A percentile compares a stretch with the other conserved stretches of the same genome.
phyloP scores from a whole-genome alignment of 2,113 vertebrate species.

The Laticauda colubrina region DNA sequence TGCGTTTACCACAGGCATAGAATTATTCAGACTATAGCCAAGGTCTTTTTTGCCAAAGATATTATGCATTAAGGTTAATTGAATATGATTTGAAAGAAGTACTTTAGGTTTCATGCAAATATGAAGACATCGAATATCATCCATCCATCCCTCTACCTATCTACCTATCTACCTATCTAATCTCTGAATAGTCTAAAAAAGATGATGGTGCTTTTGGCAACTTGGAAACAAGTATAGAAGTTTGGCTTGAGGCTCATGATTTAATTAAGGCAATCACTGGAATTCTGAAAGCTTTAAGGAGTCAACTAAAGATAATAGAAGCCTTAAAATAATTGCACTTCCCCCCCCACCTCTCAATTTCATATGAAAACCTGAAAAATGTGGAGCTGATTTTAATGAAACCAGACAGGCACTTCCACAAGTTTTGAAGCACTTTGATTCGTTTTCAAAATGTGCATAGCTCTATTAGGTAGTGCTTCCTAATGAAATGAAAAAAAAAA shows the following conservation, averaged over 20 bases:
- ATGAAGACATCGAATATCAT: background rate
- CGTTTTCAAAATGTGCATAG: background rate
- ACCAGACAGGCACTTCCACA: background rate
- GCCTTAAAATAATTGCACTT: background rate
- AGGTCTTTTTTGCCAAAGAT: constrained; percentile 6
- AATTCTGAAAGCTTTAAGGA: background rate
- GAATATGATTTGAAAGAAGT: background rate
- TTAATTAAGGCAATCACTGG: no score
- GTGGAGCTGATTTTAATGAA: background rate
- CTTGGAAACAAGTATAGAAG: no score
- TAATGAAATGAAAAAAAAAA: background rate
- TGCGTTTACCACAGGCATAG: background rate
- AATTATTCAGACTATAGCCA: background rate
- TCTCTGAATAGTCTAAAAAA: background rate
- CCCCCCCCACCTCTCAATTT: background rate
- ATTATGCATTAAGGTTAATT: background rate
- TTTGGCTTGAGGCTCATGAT: no score
- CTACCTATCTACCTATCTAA: background rate
- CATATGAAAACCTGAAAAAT: background rate
- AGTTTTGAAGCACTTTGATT: background rate
- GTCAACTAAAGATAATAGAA: background rate
- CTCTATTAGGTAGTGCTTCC: background rate
- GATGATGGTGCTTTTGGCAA: background rate
- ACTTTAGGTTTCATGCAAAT: background rate
- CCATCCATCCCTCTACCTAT: background rate